Evolutionary conservation across 1,140 invertebrate genomes (phyloP), one percentile per base, ranked within the genome.

Genomic region (Kradibia gibbosae): DNA sequence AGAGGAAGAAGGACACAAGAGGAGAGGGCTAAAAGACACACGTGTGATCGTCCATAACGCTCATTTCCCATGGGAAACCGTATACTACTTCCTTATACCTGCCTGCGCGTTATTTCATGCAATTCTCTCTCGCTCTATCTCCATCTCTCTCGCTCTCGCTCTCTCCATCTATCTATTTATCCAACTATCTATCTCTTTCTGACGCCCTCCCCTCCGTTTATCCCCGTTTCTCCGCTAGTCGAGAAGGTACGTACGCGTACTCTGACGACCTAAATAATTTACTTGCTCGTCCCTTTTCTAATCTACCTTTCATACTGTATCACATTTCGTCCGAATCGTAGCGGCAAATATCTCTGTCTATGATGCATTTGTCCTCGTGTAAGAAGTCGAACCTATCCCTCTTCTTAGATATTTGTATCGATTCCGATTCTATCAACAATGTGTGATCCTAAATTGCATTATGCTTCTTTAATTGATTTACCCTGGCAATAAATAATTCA

Each of bases 11-110:
- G n/a, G 36, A 71, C 4, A 20, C 4, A 20, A 62, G 42, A 78
- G 45, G 55, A 77, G 45, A 42, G 53, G 28, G 36, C 28, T 55
- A 31, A 50, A 57, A 76, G 53, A 31, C 36, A 76, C 48, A 72
- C 65, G 85, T 89, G 86, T 86, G 89, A 90, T 87, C 88, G 86
- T 86, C 74, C 82, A 79, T 72, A 42, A 83, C 76, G 75, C 86
- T 86, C 85, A 76, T 90, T 91, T 90, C 90, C 89, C 90, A 88
- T 90, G 90, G 87, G 88, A 90, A 90, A 87, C 86, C 86, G 83
- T 85, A 86, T 86, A 76, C 53, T 78, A 31, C 48, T 20, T 31
- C 8, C 17, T 22, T 76, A 76, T 76, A 76, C 74, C 57, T 76
- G 57, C 74, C 53, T 50, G 42, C 42, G 11, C 28, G n/a, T 34